Evolutionary conservation across 2,113 vertebrate genomes (phyloP), one percentile per base, ranked within the genome.

Genomic region (Rhineura floridana): DNA sequence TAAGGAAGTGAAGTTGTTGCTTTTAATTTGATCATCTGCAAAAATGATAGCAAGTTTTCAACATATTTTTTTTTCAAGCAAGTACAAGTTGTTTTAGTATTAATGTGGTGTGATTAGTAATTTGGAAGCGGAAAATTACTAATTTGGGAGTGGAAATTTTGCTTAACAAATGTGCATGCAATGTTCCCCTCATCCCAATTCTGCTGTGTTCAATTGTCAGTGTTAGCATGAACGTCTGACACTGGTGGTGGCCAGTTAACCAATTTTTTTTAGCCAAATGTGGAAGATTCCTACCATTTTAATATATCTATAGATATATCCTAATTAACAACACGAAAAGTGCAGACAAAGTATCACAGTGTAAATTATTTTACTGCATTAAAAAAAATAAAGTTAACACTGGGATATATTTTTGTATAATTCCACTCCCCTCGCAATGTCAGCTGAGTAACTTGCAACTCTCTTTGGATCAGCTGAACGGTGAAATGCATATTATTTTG

Each of bases 201-300:
- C 93, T 91, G 63, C 96, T 95, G 91, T 95, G 93, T 93, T 96
- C 94, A 92, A 93, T 93, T 96, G 92, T 97, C 97, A 97, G 95
- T 96, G 97, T 97, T 96, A 96, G 97, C 97, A 97, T 98, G 97
- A 98, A 97, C 97, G 96, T 95, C 94, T 91, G 91, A 91, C 88
- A 85, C 92, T 85, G 87, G 62, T 30, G 70, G 90, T 91, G 89
- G 50, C 0, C 39, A 17, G 23, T 86, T 84, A 23, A 55, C 1
- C 1, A 36, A 90, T 93, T 59, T 50, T 83, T 80, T 50, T 81
- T n/a, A 76, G 46, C 19, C 15, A 15, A 6, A 67, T 0, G 1
- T 73, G 21, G 42, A 65, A 46, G 0, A 0, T 19, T 33, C 25
- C 59, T 1, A 0, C 11, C 55, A 85, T 89, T 91, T 73, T 78